Conservation (phyloP, 2,888 invertebrate genomes). For the Tinea trinotella region DNA sequence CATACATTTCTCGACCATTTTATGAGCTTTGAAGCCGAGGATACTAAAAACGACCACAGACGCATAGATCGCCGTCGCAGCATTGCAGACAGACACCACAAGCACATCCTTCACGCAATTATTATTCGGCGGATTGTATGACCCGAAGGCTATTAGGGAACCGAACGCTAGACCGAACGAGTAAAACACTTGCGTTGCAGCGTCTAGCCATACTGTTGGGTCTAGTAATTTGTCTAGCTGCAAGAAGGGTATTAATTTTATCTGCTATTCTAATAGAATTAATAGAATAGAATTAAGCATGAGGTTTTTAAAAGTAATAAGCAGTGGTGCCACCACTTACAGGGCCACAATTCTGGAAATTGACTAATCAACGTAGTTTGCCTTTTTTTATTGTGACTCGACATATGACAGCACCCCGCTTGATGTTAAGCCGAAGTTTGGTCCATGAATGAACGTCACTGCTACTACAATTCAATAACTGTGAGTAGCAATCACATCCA, state of each 20-base stretch:
- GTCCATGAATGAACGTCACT: no score
- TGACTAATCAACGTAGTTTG: no score
- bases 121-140: constrained; percentile 95
- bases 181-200: constrained; percentile 97
- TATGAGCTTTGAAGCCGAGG: constrained; percentile 95
- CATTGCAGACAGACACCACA: constrained; percentile 92
- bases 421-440: no score
- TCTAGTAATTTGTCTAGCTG: constrained; percentile 88
- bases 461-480: no score
- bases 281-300: no score
- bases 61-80: constrained; percentile 94
- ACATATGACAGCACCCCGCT: no score
- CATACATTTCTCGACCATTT: constrained; percentile 89
- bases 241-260: constrained; percentile 26
- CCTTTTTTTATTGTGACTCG: no score
- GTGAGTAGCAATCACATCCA: no score
- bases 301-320: no score
- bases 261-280: no score
- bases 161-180: constrained; percentile 96
- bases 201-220: constrained; percentile 95
- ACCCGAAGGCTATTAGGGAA: constrained; percentile 94
- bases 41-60: constrained; percentile 96
- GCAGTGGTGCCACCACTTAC: no score
- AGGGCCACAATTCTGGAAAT: no score
- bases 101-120: constrained; percentile 94